Conservation (phyloP, 1,140 invertebrate species). For the Drosophila mayri region DNA sequence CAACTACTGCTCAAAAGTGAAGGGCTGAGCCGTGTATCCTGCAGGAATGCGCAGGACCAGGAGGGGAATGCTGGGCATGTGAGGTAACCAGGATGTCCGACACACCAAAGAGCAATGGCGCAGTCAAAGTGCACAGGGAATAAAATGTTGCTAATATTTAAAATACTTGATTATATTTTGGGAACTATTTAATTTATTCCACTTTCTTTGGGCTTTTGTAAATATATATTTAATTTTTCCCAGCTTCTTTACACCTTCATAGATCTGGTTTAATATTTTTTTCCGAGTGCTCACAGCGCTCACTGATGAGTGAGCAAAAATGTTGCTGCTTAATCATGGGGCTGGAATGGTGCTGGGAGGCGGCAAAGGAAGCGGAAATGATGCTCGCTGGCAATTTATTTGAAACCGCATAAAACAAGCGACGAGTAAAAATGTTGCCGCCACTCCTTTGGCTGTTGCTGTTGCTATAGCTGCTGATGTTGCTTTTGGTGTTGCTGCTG, state of each 20-base stretch:
- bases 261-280: not conserved
- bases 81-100: slow-evolving; percentile 13
- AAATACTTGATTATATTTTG: not conserved
- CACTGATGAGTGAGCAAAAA: slow-evolving; percentile 47
- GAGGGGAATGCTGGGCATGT: slow-evolving; percentile 8
- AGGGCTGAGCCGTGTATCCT: slow-evolving; percentile 40
- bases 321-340: slow-evolving; percentile 53
- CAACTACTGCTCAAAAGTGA: slow-evolving; percentile 61
- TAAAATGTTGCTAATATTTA: too few species aligned
- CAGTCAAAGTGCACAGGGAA: slow-evolving; percentile 4
- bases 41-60: slow-evolving; percentile 6
- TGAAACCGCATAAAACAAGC: slow-evolving; percentile 81
- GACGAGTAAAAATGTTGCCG: slow-evolving; percentile 71
- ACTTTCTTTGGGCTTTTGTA: not conserved
- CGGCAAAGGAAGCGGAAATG: slow-evolving; percentile 34
- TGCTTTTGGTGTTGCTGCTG: slow-evolving; percentile 44
- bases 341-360: not conserved
- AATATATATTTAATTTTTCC: too few species aligned
- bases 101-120: slow-evolving; percentile 21
- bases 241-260: not conserved
- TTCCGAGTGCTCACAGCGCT: slow-evolving; percentile 5
- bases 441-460: slow-evolving; percentile 29
- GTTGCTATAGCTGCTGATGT: slow-evolving; percentile 17
- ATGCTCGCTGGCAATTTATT: slow-evolving; percentile 74
- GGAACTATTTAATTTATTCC: not conserved